Evolutionary conservation across 2,888 invertebrate genomes (phyloP).

Genomic region (Brachyopa scutellaris): DNA sequence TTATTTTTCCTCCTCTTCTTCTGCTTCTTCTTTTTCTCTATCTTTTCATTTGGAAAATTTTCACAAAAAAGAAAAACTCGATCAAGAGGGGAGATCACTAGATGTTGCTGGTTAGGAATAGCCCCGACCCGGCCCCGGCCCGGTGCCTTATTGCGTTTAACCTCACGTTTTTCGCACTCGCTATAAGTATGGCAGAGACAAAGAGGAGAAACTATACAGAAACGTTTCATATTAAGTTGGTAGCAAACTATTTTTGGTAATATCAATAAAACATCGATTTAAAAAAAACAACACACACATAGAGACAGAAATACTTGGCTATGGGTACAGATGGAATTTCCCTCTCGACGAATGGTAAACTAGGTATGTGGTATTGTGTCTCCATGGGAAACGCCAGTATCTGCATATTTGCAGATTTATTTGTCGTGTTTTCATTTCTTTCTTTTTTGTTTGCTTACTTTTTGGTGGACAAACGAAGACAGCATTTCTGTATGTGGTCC

Average conservation of each 20-base stretch:
- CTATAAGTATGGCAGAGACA: conserved; percentile 7
- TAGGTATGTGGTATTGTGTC: not conserved
- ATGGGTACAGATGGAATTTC: conserved; percentile 4
- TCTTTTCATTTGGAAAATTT: not conserved
- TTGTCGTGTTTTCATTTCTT: conserved; percentile 48
- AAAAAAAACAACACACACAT: conserved; percentile 18
- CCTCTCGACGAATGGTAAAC: not conserved
- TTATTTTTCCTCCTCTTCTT: not conserved
- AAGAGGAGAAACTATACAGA: not conserved
- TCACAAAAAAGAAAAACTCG: not conserved
- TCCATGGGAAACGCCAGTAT: conserved; percentile 55
- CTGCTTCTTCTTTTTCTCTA: not conserved
- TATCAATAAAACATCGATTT: conserved; percentile 69
- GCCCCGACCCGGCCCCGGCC: not conserved
- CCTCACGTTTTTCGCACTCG: conserved; percentile 63
- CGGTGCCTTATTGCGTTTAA: conserved; percentile 24
- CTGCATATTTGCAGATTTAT: conserved; percentile 54
- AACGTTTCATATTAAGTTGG: conserved; percentile 66
- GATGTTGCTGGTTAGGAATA: conserved; percentile 15
- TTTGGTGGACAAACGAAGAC: conserved; percentile 27
- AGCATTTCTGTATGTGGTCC: conserved; percentile 38
- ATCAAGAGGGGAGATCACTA: not conserved
- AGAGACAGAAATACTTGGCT: not conserved
- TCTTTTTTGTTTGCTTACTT: conserved; percentile 7
- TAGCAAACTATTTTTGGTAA: conserved; percentile 71